phyloP scores from a whole-genome alignment of 2,888 invertebrate genomes.

The Idaea biselata region DNA sequence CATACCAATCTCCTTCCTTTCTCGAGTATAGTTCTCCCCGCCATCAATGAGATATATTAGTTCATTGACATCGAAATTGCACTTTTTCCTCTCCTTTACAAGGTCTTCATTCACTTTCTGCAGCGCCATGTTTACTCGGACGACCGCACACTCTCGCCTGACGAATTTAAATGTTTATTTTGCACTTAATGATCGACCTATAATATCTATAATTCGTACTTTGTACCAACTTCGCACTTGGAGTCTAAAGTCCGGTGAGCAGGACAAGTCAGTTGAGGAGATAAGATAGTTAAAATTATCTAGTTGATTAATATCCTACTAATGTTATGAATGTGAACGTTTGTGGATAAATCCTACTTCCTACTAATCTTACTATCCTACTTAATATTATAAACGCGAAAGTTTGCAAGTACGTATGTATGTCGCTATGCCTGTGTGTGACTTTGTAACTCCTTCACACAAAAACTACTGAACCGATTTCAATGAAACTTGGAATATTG shows the following conservation, averaged over 20 bases:
- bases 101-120: slow-evolving; percentile 82
- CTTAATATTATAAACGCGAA: too few relatives aligned
- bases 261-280: neutral
- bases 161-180: slow-evolving; percentile 16
- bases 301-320: neutral
- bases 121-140: slow-evolving; percentile 33
- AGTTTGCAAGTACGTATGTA: too few relatives aligned
- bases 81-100: slow-evolving; percentile 83
- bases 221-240: neutral
- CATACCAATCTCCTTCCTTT: slow-evolving; percentile 74
- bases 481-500: too few relatives aligned
- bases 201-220: slow-evolving; percentile 7
- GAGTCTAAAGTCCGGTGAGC: neutral
- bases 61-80: slow-evolving; percentile 85
- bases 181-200: neutral
- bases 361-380: too few relatives aligned
- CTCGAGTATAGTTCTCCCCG: slow-evolving; percentile 83
- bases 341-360: too few relatives aligned
- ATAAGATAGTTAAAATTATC: neutral
- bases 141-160: neutral
- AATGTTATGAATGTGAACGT: too few relatives aligned
- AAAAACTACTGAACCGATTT: too few relatives aligned
- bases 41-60: slow-evolving; percentile 88
- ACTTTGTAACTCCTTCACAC: too few relatives aligned
- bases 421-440: too few relatives aligned